These are phyloP conservation scores for Archocentrus centrarchus DNA, from an alignment of 2,113 vertebrate species.

Conservation along the genomic window DNA sequence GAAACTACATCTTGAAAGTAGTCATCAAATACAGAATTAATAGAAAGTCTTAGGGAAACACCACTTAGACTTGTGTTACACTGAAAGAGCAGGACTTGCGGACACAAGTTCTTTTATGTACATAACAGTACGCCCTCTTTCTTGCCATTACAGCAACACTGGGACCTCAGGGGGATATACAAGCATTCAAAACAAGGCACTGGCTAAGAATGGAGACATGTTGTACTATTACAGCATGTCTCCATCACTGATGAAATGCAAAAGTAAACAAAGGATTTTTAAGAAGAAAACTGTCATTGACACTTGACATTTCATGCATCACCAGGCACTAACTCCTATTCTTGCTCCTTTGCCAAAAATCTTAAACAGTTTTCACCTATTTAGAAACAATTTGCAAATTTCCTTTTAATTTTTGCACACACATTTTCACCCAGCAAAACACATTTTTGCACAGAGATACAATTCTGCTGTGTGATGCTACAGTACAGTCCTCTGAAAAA, in stretches of 20 bases:
- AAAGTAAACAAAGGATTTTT: slow-evolving; percentile 28
- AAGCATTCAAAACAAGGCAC: slow-evolving; percentile 24
- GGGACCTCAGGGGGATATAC: slow-evolving; percentile 10
- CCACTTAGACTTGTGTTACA: slow-evolving; percentile 33
- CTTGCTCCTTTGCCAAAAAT: neutral
- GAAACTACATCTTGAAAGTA: slow-evolving; percentile 49
- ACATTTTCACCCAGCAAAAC: fast-evolving
- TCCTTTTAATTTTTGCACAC: neutral
- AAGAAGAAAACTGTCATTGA: neutral
- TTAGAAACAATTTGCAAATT: neutral
- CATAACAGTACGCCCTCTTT: neutral
- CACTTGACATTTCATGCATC: neutral
- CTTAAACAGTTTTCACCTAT: neutral
- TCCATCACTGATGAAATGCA: slow-evolving; percentile 7
- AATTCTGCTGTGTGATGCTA: neutral
- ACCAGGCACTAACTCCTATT: neutral
- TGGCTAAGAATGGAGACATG: slow-evolving; percentile 14
- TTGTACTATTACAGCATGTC: slow-evolving; percentile 1
- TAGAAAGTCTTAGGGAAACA: slow-evolving; percentile 39
- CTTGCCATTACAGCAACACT: slow-evolving; percentile 17
- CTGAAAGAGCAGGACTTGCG: slow-evolving; percentile 26
- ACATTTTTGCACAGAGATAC: neutral
- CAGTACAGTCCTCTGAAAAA: neutral
- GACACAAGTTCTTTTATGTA: slow-evolving; percentile 36
- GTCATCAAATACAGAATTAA: slow-evolving; percentile 53